Evolutionary conservation across 53 echinoderm and acorn worm genomes (phyloP), one percentile per base, ranked within the genome.

Genomic region (Paracentrotus lividus): DNA sequence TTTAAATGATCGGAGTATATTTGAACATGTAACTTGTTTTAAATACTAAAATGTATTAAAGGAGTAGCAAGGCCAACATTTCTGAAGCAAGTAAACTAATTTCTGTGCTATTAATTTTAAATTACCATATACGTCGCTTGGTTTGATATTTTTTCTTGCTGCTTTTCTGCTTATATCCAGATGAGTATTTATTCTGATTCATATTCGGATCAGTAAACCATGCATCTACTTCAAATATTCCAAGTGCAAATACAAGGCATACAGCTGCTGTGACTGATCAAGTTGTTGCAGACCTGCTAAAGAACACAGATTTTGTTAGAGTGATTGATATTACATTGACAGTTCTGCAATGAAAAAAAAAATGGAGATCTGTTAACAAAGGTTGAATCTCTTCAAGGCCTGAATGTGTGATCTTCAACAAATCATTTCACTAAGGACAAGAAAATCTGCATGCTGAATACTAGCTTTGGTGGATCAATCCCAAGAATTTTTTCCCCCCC

Each of bases 261-360:
- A 61, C n/a, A 26, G 61, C 61, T 61, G 61, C 61, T 61, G 61
- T 61, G 6, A 61, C 61, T 61, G 61, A n/a, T 61, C 61, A 61
- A 24, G 61, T 61, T n/a, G 61, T 61, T 27, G 27, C 61, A 61
- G 26, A n/a, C n/a, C n/a, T n/a, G n/a, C n/a, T n/a, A n/a, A n/a
- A n/a, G n/a, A n/a, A n/a, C n/a, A n/a, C n/a, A n/a, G 61, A 61
- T n/a, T n/a, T 61, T 61, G 61, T 61, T 61, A n/a, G 27, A 6
- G n/a, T 61, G 61, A n/a, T 61, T 61, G 61, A 61, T 61, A 26
- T 27, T 61, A n/a, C n/a, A 61, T 61, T 61, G 61, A 26, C 27
- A 61, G 61, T 27, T 61, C 61, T 61, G 61, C 61, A 8, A 15
- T 61, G 7, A 24, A 61, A 27, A 61, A 61, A 27, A 61, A 26